Percentiles rank a stretch among this genome's conserved stretches.
Evolutionary conservation across 2,888 invertebrate species (phyloP).

Genomic region (Pherbina coryleti): DNA sequence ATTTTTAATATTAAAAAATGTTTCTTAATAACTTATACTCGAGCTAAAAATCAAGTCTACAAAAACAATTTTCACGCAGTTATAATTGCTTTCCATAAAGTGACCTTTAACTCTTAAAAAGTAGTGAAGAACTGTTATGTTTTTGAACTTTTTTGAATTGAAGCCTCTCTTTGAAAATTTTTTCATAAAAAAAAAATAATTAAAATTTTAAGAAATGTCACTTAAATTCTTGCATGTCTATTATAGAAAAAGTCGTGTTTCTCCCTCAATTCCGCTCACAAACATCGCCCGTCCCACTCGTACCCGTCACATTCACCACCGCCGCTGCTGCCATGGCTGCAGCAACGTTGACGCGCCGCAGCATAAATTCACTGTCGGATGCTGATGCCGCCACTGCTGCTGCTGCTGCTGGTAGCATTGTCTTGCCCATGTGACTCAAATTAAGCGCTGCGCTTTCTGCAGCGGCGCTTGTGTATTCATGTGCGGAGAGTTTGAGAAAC

Average conservation of each 20-base stretch:
- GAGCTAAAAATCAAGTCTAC: too few relatives aligned
- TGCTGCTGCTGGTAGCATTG: neutral
- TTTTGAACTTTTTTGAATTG: neutral
- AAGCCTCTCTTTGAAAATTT: neutral
- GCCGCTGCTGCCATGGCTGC: slow-evolving; percentile 51
- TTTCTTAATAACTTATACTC: too few relatives aligned
- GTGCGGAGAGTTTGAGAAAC: slow-evolving; percentile 60
- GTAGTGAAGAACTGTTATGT: too few relatives aligned
- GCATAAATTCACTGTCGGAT: slow-evolving; percentile 49
- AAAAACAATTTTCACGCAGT: too few relatives aligned
- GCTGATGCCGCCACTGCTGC: slow-evolving; percentile 36
- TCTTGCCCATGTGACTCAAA: slow-evolving; percentile 41
- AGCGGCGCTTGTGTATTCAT: slow-evolving; percentile 50
- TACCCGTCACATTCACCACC: slow-evolving; percentile 45
- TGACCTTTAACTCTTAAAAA: too few relatives aligned
- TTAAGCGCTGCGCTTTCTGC: slow-evolving; percentile 39
- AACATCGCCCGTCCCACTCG: slow-evolving; percentile 44
- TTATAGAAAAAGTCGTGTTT: neutral
- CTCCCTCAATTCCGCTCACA: slow-evolving; percentile 48
- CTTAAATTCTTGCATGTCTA: too few relatives aligned
- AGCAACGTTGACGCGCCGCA: slow-evolving; percentile 46
- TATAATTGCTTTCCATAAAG: too few relatives aligned
- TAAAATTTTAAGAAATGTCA: too few relatives aligned
- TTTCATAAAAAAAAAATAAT: too few relatives aligned
- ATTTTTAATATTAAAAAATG: too few relatives aligned